phyloP scores from a whole-genome alignment of 2,888 invertebrate genomes.

The Ectemnius lituratus region DNA sequence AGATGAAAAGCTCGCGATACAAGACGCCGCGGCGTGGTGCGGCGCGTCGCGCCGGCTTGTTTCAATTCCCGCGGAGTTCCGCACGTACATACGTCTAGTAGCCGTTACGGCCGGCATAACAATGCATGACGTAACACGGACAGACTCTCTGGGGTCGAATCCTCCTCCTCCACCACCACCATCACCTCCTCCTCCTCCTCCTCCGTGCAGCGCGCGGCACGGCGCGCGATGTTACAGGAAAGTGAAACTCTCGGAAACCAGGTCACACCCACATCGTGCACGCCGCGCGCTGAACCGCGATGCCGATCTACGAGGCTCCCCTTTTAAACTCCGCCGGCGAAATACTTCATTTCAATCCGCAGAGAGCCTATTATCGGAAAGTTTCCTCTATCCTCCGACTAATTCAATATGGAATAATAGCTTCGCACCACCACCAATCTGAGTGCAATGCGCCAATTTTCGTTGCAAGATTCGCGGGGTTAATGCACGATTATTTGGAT shows the following conservation, averaged over 20 bases:
- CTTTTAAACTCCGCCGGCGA: constrained; percentile 47
- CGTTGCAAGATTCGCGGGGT: no score
- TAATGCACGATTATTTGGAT: no score
- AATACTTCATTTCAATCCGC: constrained; percentile 45
- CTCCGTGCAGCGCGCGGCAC: constrained; percentile 53
- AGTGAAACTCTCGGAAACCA: constrained; percentile 78
- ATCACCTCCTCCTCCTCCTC: constrained; percentile 74
- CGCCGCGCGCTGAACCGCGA: constrained; percentile 60
- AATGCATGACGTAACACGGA: constrained; percentile 72
- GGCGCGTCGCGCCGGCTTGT: constrained; percentile 50
- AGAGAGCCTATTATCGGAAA: constrained; percentile 10
- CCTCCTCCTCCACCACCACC: constrained; percentile 70
- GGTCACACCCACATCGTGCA: constrained; percentile 77
- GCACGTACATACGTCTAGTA: constrained; percentile 66
- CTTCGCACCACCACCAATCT: no score
- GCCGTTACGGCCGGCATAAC: constrained; percentile 74
- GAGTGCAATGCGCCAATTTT: no score
- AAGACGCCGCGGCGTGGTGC: constrained; percentile 16
- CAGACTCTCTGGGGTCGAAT: constrained; percentile 69
- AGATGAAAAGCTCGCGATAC: not conserved
- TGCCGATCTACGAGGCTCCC: constrained; percentile 60
- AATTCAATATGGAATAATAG: no score
- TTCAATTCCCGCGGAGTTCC: constrained; percentile 70
- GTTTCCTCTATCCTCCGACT: not conserved
- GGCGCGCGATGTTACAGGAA: constrained; percentile 72